phyloP scores from a whole-genome alignment of 2,888 invertebrate genomes.

The Dynastes tityus region DNA sequence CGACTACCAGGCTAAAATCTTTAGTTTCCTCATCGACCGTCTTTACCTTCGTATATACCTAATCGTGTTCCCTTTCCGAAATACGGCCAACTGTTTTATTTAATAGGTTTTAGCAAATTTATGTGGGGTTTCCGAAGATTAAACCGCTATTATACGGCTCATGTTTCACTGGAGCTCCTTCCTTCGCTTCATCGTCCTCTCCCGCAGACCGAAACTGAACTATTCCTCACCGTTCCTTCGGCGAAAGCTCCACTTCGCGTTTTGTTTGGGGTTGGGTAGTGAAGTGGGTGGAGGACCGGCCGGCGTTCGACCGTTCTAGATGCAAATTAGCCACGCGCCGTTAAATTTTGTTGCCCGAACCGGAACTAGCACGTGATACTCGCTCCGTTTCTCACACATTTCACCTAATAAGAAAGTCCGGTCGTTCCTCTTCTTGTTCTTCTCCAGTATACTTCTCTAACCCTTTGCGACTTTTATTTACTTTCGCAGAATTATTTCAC shows the following conservation, averaged over 20 bases:
- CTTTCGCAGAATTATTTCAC: slow-evolving; percentile 16
- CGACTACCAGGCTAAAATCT: too few species aligned
- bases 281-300: slow-evolving; percentile 45
- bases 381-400: slow-evolving; percentile 59
- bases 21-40: too few species aligned
- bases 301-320: slow-evolving; percentile 64
- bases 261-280: neutral
- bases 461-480: slow-evolving; percentile 13
- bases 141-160: slow-evolving; percentile 69
- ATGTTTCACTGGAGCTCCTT: slow-evolving; percentile 64
- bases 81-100: slow-evolving; percentile 64
- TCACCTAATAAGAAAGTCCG: slow-evolving; percentile 60
- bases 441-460: slow-evolving; percentile 33
- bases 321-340: slow-evolving; percentile 68
- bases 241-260: neutral
- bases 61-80: too few species aligned
- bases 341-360: slow-evolving; percentile 67
- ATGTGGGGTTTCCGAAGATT: slow-evolving; percentile 66
- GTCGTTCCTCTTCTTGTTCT: slow-evolving; percentile 56
- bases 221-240: slow-evolving; percentile 63
- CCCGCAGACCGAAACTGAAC: slow-evolving; percentile 55
- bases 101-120: slow-evolving; percentile 70
- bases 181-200: slow-evolving; percentile 33
- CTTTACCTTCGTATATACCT: too few species aligned
- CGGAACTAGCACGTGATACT: slow-evolving; percentile 64